Evolutionary conservation across 2,797 vertebrate species (phyloP).

Genomic region (Manis crassicaudata): DNA sequence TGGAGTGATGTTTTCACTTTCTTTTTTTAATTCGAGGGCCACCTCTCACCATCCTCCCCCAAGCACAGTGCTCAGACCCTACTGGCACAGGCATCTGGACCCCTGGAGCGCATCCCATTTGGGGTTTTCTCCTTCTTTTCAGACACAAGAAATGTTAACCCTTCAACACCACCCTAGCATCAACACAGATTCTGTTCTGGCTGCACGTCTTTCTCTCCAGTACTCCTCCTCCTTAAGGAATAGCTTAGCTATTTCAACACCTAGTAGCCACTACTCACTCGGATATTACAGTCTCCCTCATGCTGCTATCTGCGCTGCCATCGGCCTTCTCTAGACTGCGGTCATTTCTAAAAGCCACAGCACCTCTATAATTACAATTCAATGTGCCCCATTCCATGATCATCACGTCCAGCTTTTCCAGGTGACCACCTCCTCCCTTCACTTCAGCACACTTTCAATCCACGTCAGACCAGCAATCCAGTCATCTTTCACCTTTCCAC

Average conservation of each 20-base stretch:
- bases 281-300: too few species aligned
- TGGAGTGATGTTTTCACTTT: background rate
- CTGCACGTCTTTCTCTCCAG: background rate
- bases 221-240: background rate
- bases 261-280: background rate
- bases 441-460: background rate
- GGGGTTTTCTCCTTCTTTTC: background rate
- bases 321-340: fast-evolving
- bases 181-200: background rate
- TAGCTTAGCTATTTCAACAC: too few species aligned
- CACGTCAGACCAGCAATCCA: background rate
- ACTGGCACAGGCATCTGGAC: background rate
- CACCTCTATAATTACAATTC: background rate
- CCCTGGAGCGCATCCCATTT: too few species aligned
- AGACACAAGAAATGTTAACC: too few species aligned
- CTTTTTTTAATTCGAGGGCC: too few species aligned
- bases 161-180: background rate
- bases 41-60: too few species aligned
- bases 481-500: background rate
- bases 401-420: background rate
- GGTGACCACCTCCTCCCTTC: background rate
- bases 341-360: background rate
- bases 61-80: fast-evolving
- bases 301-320: too few species aligned
- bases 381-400: background rate